phyloP scores from a whole-genome alignment of 2,888 invertebrate species.

The Drosophila suboccidentalis region DNA sequence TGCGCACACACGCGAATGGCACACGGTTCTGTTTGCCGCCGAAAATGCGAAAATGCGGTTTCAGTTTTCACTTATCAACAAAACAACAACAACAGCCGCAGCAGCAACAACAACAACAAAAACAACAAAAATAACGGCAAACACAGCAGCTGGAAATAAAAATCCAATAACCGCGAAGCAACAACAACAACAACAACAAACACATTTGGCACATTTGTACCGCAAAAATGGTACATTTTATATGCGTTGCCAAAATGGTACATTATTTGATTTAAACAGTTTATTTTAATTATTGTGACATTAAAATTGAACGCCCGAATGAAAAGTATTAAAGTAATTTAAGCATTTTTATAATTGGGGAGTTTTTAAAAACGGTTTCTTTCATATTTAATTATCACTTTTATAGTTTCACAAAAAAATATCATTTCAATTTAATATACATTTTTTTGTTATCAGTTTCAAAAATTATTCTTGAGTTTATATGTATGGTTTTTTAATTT shows the following conservation, averaged over 20 bases:
- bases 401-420: too few species aligned
- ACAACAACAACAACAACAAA: conserved; percentile 26
- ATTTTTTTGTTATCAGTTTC: too few species aligned
- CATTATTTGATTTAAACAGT: too few species aligned
- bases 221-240: neutral
- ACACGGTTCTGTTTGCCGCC: conserved; percentile 22
- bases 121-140: conserved; percentile 26
- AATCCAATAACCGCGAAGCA: conserved; percentile 57
- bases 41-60: conserved; percentile 47
- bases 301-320: too few species aligned
- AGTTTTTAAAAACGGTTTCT: too few species aligned
- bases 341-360: too few species aligned
- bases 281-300: too few species aligned
- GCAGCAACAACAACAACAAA: conserved; percentile 31
- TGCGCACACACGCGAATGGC: conserved; percentile 44
- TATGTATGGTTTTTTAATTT: too few species aligned
- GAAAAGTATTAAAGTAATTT: too few species aligned
- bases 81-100: conserved; percentile 38
- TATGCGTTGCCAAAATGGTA: neutral
- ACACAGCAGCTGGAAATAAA: conserved; percentile 36
- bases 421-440: too few species aligned
- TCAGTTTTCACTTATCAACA: conserved; percentile 64
- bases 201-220: neutral
- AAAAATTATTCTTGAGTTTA: too few species aligned
- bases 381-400: too few species aligned